Base-by-base conservation (phyloP, 2,113 vertebrate genomes). In the Mesocricetus auratus region DNA sequence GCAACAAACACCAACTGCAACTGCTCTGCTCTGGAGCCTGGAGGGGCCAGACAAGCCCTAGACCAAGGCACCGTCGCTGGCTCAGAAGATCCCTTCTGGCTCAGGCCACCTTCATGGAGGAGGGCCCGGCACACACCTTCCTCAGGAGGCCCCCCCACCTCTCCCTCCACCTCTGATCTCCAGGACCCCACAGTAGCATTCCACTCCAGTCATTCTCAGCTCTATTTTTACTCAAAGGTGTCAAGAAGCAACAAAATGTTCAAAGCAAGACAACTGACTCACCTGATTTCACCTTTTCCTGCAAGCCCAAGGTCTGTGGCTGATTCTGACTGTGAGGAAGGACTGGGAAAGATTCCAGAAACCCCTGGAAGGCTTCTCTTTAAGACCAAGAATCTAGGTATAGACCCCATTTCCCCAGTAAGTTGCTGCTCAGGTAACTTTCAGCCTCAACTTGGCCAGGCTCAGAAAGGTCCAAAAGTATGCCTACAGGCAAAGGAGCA, bases 161-260 rank as follows among this genome's bases (percentile, higher is more conserved):
- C 50, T 53, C 86, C 5, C n/a, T 53, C 86, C 5, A 69, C 71
- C 53, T 74, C 89, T 47, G 31, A 74, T 71, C 89, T 94, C 79
- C 62, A 42, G 33, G 74, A 86, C 75, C 68, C 81, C 45, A 50
- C 75, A 45, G 68, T 60, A 47, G 83, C 12, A 47, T 79, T 79
- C 92, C 94, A 96, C 94, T 90, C 97, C 78, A 93, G 87, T 97
- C 96, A 77, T 96, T 92, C 95, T 95, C 97, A 58, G 93, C 71
- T 97, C 95, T 98, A 97, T 98, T 97, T 97, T 97, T 96, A 95
- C 45, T 77, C 74, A 79, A 82, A 95, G 74, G 97, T 96, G 97
- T 21, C 89, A 82, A 94, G 88, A 68, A 95, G 89, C 45, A 16
- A 88, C 29, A 39, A 39, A 94, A 85, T 36, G 60, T 73, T 94